A percentile compares a stretch with the other conserved stretches of the same genome.
These are phyloP conservation scores for Callopanchax toddi DNA, from an alignment of 2,113 vertebrate genomes.

Conservation along the genomic window DNA sequence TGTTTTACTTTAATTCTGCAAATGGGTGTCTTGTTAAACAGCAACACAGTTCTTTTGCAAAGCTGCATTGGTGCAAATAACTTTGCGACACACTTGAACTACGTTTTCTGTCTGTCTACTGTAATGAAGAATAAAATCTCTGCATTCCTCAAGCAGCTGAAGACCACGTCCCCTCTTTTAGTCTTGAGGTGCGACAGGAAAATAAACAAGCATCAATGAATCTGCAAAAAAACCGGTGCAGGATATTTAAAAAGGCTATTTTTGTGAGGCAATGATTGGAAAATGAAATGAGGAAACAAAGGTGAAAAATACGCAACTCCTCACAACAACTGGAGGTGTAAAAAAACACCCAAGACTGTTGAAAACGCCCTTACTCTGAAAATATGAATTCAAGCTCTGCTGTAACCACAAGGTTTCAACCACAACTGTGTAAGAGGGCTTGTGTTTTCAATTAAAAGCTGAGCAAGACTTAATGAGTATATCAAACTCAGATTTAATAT, in stretches of 20 bases:
- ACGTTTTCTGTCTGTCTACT: too few species aligned
- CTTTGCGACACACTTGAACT: constrained; percentile 19
- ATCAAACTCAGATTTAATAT: too few species aligned
- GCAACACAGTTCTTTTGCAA: too few species aligned
- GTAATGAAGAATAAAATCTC: too few species aligned
- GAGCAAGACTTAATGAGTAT: too few species aligned
- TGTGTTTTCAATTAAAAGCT: neutral
- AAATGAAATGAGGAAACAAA: neutral
- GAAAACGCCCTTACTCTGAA: constrained; percentile 68
- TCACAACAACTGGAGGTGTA: constrained; percentile 50
- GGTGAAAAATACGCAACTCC: constrained; percentile 1
- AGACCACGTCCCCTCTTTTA: constrained; percentile 50
- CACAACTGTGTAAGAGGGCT: constrained; percentile 17
- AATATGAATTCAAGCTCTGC: constrained; percentile 22
- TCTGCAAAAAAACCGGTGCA: neutral
- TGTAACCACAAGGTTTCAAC: constrained; percentile 8
- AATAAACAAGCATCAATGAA: neutral
- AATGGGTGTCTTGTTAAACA: too few species aligned
- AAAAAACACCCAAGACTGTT: constrained; percentile 72
- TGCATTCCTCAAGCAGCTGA: neutral
- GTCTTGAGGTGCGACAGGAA: neutral
- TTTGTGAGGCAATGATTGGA: too few species aligned
- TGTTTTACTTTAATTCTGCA: neutral
- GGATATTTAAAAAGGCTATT: neutral
- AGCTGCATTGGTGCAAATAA: neutral